Percentiles rank a stretch among this genome's conserved stretches.
Conservation (phyloP, 92 coral and sea anemone species). For the Ricordea florida region DNA sequence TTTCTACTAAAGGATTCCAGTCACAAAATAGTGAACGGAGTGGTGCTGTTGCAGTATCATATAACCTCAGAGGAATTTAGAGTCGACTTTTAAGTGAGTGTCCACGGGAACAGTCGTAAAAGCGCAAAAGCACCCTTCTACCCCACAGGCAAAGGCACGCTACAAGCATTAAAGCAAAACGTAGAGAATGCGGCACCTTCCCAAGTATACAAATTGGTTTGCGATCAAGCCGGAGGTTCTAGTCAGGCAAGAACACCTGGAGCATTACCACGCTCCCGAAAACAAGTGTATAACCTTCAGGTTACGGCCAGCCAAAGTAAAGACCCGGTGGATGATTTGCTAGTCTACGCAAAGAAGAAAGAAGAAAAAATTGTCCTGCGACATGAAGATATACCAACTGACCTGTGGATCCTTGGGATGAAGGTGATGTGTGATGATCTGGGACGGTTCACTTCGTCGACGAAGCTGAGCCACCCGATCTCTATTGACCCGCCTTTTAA, state of each 20-base stretch:
- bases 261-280: slow-evolving; percentile 45
- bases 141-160: slow-evolving; percentile 32
- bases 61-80: slow-evolving; percentile 8
- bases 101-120: slow-evolving; percentile 53
- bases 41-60: slow-evolving; percentile 57
- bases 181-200: slow-evolving; percentile 37
- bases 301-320: not conserved
- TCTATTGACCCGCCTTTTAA: slow-evolving; percentile 52
- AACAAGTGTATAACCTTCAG: slow-evolving; percentile 48
- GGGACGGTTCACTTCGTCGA: slow-evolving; percentile 37
- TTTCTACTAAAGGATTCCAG: slow-evolving; percentile 39
- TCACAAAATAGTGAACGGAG: slow-evolving; percentile 27
- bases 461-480: slow-evolving; percentile 49
- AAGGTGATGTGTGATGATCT: slow-evolving; percentile 62
- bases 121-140: slow-evolving; percentile 36
- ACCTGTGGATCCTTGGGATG: slow-evolving; percentile 61
- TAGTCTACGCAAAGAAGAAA: slow-evolving; percentile 42
- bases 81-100: slow-evolving; percentile 38
- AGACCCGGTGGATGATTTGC: slow-evolving; percentile 65
- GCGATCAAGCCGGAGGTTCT: slow-evolving; percentile 51
- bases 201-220: slow-evolving; percentile 35
- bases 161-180: slow-evolving; percentile 25
- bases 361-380: slow-evolving; percentile 41
- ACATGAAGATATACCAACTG: slow-evolving; percentile 51
- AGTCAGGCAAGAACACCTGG: slow-evolving; percentile 55